phyloP scores from a whole-genome alignment of 2,888 invertebrate species.

The Callyntrura sp. region DNA sequence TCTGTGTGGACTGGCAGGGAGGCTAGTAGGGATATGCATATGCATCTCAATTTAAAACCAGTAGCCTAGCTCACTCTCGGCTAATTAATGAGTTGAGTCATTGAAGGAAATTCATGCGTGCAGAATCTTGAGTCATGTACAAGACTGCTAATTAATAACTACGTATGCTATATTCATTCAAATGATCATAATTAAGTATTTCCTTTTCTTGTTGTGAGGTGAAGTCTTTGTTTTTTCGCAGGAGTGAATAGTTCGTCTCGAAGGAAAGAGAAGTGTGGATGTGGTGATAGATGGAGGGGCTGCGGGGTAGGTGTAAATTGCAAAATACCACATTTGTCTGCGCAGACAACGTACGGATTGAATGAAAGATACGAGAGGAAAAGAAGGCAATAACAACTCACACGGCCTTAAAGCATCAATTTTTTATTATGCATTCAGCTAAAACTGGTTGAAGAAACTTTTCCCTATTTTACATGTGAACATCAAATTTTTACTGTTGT shows the following conservation, averaged over 20 bases:
- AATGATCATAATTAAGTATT: conserved; percentile 60
- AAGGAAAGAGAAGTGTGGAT: conserved; percentile 23
- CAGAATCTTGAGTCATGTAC: conserved; percentile 43
- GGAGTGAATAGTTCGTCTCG: neutral
- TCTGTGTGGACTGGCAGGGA: neutral
- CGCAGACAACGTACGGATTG: neutral
- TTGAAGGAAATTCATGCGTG: conserved; percentile 57
- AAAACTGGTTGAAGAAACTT: conserved; percentile 48
- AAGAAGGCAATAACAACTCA: neutral
- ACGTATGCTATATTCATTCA: conserved; percentile 49
- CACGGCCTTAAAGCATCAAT: neutral
- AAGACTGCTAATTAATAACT: conserved; percentile 67
- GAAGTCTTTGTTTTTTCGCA: conserved; percentile 24
- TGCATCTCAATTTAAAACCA: conserved; percentile 60
- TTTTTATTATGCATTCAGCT: conserved; percentile 55
- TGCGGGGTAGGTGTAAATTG: conserved; percentile 10
- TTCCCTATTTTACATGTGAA: conserved; percentile 58
- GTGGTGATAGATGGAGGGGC: conserved; percentile 55
- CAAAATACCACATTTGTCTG: neutral
- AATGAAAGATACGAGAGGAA: conserved; percentile 25
- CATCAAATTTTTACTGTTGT: conserved; percentile 26
- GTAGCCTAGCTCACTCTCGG: conserved; percentile 65
- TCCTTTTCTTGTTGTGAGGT: conserved; percentile 68
- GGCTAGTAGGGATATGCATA: neutral
- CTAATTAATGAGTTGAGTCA: conserved; percentile 64